A percentile compares a stretch with the other conserved stretches of the same genome.
phyloP scores from a whole-genome alignment of 2,797 vertebrate genomes.

The Harpagifer antarcticus region DNA sequence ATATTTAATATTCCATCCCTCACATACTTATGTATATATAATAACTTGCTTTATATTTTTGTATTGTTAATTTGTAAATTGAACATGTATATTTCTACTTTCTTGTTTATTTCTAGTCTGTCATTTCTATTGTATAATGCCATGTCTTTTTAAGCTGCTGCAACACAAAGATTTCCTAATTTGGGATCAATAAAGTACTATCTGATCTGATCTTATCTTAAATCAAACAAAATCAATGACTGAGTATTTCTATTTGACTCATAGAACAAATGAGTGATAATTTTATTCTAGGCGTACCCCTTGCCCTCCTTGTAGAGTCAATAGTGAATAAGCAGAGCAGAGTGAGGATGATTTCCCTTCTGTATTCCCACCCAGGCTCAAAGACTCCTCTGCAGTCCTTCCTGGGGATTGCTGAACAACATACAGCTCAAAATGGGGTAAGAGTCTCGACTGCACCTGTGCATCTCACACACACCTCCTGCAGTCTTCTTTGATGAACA shows the following conservation, averaged over 20 bases:
- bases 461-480: constrained; percentile 9
- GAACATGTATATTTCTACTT: too few species aligned
- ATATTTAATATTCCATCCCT: too few species aligned
- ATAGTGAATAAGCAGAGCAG: constrained; percentile 2
- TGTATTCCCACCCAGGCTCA: constrained; percentile 81
- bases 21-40: too few species aligned
- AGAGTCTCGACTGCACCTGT: constrained; percentile 55
- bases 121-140: too few species aligned
- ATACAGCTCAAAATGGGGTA: constrained; percentile 92
- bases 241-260: neutral
- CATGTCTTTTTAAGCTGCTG: too few species aligned
- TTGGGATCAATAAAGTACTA: neutral
- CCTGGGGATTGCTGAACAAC: constrained; percentile 95
- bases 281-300: neutral
- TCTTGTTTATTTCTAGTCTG: too few species aligned
- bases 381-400: constrained; percentile 98
- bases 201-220: too few species aligned
- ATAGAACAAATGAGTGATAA: neutral
- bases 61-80: too few species aligned
- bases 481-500: constrained; percentile 22
- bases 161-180: neutral
- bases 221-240: neutral
- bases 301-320: neutral
- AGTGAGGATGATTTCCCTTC: neutral
- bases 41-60: too few species aligned